Evolutionary conservation across 2,797 vertebrate genomes (phyloP), one percentile per base, ranked within the genome.

Genomic region (Propithecus perrieri): DNA sequence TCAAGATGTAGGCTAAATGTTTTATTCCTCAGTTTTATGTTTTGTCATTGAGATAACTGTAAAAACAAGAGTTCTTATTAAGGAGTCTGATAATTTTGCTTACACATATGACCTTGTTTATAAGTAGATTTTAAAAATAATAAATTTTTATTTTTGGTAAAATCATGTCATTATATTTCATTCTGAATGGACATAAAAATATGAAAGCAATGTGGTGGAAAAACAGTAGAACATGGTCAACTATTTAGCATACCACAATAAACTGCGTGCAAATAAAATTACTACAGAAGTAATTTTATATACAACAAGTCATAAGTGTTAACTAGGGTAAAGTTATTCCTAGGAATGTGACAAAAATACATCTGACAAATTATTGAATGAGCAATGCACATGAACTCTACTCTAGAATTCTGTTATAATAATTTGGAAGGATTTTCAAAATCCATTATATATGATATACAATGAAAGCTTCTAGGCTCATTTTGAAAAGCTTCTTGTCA

Each of bases 341-440:
- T 63, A 80, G 33, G 81, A 97, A 79, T 48, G n/a, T 79, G 78
- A 85, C 65, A 84, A 94, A 97, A 76, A 90, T 81, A 83, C 78
- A 80, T 41, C 50, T 96, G 71, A 81, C 38, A 86, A 97, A 92
- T 78, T 88, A 95, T 30, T 85, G 79, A 94, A 59, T 81, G n/a
- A 97, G 38, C 84, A 94, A 94, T 85, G 78, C n/a, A 91, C 74
- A 94, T 38, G n/a, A 93, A 95, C 46, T 72, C 75, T 87, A 95
- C 69, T 94, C 79, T 89, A 95, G 89, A 91, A 87, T 96, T 87
- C 79, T 92, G 26, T 91, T 97, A 53, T 67, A 95, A 84, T 65
- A 95, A 67, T 94, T 95, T 91, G 95, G 94, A 97, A 98, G 91
- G 80, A 97, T 96, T 97, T 97, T 91, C 61, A 87, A 92, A 95